Evolutionary conservation across 2,797 vertebrate genomes (phyloP).

Genomic region (Argyrosomus regius): DNA sequence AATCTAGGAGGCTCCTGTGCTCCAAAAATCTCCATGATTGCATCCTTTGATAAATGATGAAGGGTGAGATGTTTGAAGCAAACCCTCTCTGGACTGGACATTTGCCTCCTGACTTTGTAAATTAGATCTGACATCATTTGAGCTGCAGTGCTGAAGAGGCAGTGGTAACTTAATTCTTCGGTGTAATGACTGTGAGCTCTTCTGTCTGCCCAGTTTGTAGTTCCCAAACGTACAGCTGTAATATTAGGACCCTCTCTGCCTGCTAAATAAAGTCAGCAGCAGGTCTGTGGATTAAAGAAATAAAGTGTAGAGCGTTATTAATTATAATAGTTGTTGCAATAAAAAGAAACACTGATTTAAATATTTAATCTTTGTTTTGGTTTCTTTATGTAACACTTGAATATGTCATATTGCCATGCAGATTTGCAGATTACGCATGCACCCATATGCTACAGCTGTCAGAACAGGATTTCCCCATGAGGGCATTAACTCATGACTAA

Average conservation of each 20-base stretch:
- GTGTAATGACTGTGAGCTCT: constrained; percentile 25
- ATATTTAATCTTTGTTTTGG: background rate
- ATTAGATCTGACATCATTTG: constrained; percentile 63
- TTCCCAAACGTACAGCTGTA: constrained; percentile 34
- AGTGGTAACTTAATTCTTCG: constrained; percentile 46
- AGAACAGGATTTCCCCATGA: constrained; percentile 14
- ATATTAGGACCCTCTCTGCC: constrained; percentile 46
- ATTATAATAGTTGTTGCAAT: background rate
- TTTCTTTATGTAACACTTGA: constrained; percentile 2
- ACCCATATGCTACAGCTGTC: background rate
- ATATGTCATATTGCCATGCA: background rate
- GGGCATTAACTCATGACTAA: background rate
- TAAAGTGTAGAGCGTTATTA: constrained; percentile 19
- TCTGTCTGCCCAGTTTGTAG: constrained; percentile 32
- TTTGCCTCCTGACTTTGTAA: constrained; percentile 44
- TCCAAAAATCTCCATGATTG: constrained; percentile 38
- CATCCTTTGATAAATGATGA: constrained; percentile 28
- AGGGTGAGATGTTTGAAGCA: constrained; percentile 29
- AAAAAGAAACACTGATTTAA: constrained; percentile 1
- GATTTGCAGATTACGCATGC: too few relatives aligned
- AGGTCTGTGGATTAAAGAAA: constrained; percentile 63
- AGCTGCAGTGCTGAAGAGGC: constrained; percentile 25
- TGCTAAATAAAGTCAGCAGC: constrained; percentile 44
- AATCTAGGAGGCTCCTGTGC: constrained; percentile 24
- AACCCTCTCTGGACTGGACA: constrained; percentile 21